Evolutionary conservation across 2,113 vertebrate species (phyloP).

Genomic region (Recurvirostra avosetta): DNA sequence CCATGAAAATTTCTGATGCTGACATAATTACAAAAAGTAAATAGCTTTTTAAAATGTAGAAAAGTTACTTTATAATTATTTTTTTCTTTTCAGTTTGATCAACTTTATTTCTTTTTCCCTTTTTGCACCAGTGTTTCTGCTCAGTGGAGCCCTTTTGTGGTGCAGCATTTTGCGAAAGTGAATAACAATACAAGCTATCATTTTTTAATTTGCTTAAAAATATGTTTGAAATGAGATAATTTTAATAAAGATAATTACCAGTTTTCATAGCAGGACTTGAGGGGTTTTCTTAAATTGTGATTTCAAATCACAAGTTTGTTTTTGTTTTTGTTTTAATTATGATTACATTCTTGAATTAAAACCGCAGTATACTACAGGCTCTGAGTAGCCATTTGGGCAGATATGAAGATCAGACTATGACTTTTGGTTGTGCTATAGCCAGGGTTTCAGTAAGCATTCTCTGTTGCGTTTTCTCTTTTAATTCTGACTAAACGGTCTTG

Average conservation of each 20-base stretch:
- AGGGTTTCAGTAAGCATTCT: conserved; percentile 10
- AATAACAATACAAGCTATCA: not conserved
- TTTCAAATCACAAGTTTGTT: not conserved
- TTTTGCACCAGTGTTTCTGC: not conserved
- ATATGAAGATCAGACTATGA: not conserved
- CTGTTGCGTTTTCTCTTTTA: conserved; percentile 49
- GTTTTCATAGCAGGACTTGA: not conserved
- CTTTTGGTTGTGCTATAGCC: not conserved
- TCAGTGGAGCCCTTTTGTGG: not conserved
- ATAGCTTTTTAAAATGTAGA: not conserved
- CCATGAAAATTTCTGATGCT: not conserved
- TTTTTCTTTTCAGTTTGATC: not conserved
- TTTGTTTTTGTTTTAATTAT: too few species aligned
- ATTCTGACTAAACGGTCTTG: conserved; percentile 60
- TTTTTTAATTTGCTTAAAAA: not conserved
- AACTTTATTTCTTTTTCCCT: not conserved
- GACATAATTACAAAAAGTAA: not conserved
- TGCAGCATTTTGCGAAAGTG: not conserved
- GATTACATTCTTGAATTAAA: not conserved
- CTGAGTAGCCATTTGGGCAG: not conserved
- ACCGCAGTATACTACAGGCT: not conserved
- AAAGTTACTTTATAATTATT: not conserved
- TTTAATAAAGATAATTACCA: not conserved
- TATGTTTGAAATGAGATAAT: not conserved
- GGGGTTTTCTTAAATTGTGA: not conserved